Evolutionary conservation across 2,888 invertebrate genomes (phyloP).

Genomic region (Leptothorax acervorum): DNA sequence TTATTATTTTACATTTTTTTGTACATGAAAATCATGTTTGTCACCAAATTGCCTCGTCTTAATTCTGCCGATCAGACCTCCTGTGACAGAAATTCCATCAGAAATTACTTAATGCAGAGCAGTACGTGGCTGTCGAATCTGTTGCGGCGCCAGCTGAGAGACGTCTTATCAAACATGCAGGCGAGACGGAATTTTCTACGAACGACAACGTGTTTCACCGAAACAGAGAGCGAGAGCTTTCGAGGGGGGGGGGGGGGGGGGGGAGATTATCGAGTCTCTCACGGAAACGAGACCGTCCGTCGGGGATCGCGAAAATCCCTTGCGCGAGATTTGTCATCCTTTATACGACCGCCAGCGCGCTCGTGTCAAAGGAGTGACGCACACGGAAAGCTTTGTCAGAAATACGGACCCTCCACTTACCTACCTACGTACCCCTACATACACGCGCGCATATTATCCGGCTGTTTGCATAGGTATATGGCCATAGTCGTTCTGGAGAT

Average conservation of each 20-base stretch:
- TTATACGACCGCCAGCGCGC: conserved; percentile 48
- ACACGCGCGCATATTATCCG: conserved; percentile 44
- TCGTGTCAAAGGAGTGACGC: conserved; percentile 76
- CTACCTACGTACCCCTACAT: conserved; percentile 62
- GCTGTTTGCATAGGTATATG: conserved; percentile 67
- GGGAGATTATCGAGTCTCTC: conserved; percentile 69
- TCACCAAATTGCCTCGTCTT: background rate
- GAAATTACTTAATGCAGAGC: background rate
- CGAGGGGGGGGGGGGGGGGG: background rate
- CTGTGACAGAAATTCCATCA: background rate
- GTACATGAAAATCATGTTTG: background rate
- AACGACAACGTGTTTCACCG: conserved; percentile 35
- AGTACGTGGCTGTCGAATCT: conserved; percentile 28
- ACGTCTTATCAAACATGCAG: conserved; percentile 58
- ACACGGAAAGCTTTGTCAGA: conserved; percentile 76
- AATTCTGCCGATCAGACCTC: background rate
- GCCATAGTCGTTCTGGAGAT: conserved; percentile 75
- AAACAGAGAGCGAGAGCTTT: conserved; percentile 8
- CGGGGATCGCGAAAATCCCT: conserved; percentile 69
- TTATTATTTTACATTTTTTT: background rate
- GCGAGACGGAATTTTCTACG: conserved; percentile 60
- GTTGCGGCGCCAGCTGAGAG: conserved; percentile 32
- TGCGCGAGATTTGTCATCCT: conserved; percentile 70
- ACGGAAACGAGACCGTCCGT: conserved; percentile 43
- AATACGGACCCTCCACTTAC: conserved; percentile 74